phyloP scores from a whole-genome alignment of 2,888 invertebrate species.

The Ligdia adustata region DNA sequence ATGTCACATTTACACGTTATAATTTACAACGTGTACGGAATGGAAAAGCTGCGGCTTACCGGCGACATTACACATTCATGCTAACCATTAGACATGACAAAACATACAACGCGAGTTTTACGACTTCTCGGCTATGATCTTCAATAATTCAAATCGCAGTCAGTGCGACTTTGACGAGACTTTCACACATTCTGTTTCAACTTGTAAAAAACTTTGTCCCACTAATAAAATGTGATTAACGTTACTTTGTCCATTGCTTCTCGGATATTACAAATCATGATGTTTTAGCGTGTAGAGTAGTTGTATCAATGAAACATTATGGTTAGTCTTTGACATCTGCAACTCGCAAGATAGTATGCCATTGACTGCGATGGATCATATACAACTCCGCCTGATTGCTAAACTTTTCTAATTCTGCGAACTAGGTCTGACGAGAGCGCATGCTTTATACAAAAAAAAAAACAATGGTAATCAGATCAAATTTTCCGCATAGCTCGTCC shows the following conservation, averaged over 20 bases:
- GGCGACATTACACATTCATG: conserved; percentile 17
- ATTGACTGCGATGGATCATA: neutral
- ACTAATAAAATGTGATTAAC: conserved; percentile 14
- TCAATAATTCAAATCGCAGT: conserved; percentile 24
- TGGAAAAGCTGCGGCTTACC: conserved; percentile 10
- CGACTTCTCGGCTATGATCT: conserved; percentile 22
- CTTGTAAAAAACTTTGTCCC: conserved; percentile 16
- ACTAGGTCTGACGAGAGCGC: conserved; percentile 23
- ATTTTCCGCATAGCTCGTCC: conserved; percentile 34
- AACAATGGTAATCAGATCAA: conserved; percentile 32
- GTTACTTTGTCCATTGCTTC: conserved; percentile 3
- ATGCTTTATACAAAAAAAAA: conserved; percentile 29
- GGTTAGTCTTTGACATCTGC: conserved; percentile 2
- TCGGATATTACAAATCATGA: conserved; percentile 10
- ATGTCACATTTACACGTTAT: conserved; percentile 13
- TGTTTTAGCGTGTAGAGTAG: neutral
- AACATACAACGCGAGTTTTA: conserved; percentile 19
- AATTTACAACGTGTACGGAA: conserved; percentile 19
- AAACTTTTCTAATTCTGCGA: conserved; percentile 23
- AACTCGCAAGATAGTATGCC: neutral
- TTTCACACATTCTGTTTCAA: conserved; percentile 21
- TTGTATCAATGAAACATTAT: conserved; percentile 1
- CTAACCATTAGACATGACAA: conserved; percentile 24
- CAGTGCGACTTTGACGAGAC: conserved; percentile 3
- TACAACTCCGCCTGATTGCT: conserved; percentile 4